phyloP scores from a whole-genome alignment of 2,113 vertebrate species.

The Cercocebus atys region DNA sequence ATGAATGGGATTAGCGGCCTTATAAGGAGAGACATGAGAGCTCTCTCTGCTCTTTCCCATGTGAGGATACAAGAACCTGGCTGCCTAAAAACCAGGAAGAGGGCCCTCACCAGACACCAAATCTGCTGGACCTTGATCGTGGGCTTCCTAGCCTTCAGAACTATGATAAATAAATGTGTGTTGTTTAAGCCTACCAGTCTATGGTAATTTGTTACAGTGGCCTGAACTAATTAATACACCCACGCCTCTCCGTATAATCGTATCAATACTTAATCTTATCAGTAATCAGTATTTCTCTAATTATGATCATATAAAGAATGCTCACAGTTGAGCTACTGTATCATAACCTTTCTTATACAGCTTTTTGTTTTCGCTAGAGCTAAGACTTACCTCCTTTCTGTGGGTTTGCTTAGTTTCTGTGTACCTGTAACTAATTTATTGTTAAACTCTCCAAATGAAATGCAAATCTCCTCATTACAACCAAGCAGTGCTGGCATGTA shows the following conservation, averaged over 20 bases:
- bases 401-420: neutral
- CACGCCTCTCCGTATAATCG: neutral
- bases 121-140: neutral
- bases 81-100: neutral
- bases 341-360: neutral
- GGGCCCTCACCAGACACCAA: neutral
- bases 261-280: neutral
- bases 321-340: neutral
- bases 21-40: neutral
- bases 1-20: neutral
- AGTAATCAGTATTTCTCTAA: too few relatives aligned
- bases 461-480: neutral
- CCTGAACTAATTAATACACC: neutral
- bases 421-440: neutral
- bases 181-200: neutral
- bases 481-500: too few relatives aligned
- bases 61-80: neutral
- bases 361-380: neutral
- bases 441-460: neutral
- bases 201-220: neutral
- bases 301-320: neutral
- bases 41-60: neutral
- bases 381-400: neutral
- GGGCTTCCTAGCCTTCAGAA: neutral
- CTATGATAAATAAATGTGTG: neutral